phyloP scores from a whole-genome alignment of 2,113 vertebrate genomes.

The Mustela lutreola region DNA sequence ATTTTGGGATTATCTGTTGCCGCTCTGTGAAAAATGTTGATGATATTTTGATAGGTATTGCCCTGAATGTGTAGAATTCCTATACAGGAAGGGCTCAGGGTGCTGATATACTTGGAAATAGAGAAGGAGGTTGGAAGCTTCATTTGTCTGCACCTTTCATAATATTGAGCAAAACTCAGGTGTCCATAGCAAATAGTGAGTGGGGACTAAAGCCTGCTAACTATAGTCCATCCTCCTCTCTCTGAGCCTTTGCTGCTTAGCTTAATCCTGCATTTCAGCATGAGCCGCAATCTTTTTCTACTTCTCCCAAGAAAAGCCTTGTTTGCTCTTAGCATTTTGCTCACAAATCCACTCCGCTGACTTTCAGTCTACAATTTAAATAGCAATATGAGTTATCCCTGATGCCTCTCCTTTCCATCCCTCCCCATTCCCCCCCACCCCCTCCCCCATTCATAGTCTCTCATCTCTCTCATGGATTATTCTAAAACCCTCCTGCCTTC shows the following conservation, averaged over 20 bases:
- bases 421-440: no score
- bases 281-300: background rate
- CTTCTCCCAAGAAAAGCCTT: background rate
- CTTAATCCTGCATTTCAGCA: background rate
- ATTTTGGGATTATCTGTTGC: background rate
- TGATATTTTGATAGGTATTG: background rate
- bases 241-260: background rate
- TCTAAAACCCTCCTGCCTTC: background rate
- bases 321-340: background rate
- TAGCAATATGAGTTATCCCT: background rate
- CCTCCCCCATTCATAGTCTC: background rate
- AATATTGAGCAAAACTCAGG: background rate
- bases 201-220: background rate
- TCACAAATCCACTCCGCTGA: background rate
- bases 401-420: background rate
- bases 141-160: background rate
- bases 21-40: background rate
- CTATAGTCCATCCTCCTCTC: no score
- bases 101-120: background rate
- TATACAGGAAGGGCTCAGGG: background rate
- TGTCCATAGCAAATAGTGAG: background rate
- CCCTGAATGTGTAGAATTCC: background rate
- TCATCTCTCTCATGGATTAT: background rate
- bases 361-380: background rate
- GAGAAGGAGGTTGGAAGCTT: background rate